Evolutionary conservation across 1,140 invertebrate species (phyloP).

Genomic region (Drosophila punjabiensis): DNA sequence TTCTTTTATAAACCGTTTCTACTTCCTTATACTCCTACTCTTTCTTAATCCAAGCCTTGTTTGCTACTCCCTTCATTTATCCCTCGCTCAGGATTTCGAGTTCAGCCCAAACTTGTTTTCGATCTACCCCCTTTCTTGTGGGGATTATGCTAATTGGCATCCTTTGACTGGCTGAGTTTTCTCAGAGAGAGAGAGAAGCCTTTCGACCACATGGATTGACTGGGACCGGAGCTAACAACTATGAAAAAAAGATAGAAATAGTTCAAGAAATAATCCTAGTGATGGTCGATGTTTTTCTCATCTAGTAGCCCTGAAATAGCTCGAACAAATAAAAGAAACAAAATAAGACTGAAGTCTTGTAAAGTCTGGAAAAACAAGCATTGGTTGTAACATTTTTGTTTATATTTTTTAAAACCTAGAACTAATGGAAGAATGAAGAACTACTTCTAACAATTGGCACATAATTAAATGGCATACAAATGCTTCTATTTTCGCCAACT

Average conservation of each 20-base stretch:
- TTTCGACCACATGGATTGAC: slow-evolving; percentile 5
- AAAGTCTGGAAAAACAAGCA: neutral
- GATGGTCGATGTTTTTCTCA: neutral
- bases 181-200: neutral
- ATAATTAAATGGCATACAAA: neutral
- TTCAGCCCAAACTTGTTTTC: neutral
- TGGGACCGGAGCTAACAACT: neutral
- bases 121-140: neutral
- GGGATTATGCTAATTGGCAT: slow-evolving; percentile 35
- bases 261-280: neutral
- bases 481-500: neutral
- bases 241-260: neutral
- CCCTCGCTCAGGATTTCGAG: neutral
- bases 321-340: neutral
- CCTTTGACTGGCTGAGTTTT: slow-evolving; percentile 20
- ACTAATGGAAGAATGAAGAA: neutral
- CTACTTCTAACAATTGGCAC: neutral
- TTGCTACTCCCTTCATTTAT: neutral
- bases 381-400: neutral
- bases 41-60: neutral
- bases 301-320: neutral
- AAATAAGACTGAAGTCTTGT: neutral
- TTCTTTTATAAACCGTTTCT: too few relatives aligned
- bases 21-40: neutral
- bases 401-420: neutral